Base-by-base conservation (phyloP, 2,113 vertebrate species). In the Chrysemys picta region DNA sequence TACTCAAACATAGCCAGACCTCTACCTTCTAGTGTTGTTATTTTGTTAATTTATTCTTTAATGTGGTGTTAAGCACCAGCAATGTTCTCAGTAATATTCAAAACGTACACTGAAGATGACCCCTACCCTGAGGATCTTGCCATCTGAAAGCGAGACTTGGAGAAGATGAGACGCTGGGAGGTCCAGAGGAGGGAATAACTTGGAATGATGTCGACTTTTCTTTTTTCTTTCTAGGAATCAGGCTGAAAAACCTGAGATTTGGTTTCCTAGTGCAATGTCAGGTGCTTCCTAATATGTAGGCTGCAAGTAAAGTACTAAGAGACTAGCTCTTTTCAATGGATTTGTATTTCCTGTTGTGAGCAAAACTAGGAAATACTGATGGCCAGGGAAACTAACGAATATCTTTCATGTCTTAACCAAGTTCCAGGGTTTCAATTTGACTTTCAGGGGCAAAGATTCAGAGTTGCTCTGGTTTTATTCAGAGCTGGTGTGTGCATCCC, bases 101-200 rank as follows among this genome's bases (percentile, higher is more conserved):
- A 19, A 24, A 27, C 2, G 10, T 11, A 45, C 10, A 25, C 2
- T 0, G 1, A 54, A 8, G 19, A 5, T 14, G 80, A 54, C 22
- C 83, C 3, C 35, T 90, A 4, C 27, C 12, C 35, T 69, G 13
- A 69, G 62, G 62, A 19, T 8, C 62, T n/a, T 69, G 35, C 35
- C 16, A n/a, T 90, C 31, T 76, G 80, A 76, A 93, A 91, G n/a
- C n/a, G 65, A 82, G 57, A 21, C 31, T 29, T 69, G 1, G 21
- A 22, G n/a, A 29, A 8, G 6, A 50, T 35, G 75, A 29, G 47
- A 50, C 29, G 7, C 4, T 27, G 13, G 47, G 78, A 19, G 78
- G 47, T 27, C 47, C 47, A 14, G 16, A 50, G 10, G 14, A 21
- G 47, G 45, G 76, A 52, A 80, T 76, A 35, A 19, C 78, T 80